Evolutionary conservation across 1,140 invertebrate species (phyloP).

Genomic region (Thrips palmi): DNA sequence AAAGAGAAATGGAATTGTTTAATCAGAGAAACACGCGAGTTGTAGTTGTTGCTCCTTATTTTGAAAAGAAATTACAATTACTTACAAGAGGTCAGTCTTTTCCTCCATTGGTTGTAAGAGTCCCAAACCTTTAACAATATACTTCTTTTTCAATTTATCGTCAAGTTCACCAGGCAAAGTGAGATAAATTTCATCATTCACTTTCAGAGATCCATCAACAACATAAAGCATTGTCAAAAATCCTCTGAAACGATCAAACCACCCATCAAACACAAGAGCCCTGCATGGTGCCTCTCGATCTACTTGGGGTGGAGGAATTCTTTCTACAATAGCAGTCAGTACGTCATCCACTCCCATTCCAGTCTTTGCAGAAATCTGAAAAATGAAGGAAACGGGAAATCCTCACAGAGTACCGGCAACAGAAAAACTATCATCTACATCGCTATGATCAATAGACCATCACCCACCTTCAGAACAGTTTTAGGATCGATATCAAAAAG

Average conservation of each 20-base stretch:
- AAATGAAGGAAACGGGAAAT: constrained; percentile 2
- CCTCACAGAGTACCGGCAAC: too few species aligned
- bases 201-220: constrained; percentile 52
- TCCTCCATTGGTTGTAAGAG: constrained; percentile 63
- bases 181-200: constrained; percentile 43
- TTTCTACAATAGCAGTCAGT: constrained; percentile 54
- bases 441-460: too few species aligned
- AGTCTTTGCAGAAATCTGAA: constrained; percentile 71
- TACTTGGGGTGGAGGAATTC: constrained; percentile 55
- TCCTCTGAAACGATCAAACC: constrained; percentile 53
- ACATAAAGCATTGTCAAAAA: constrained; percentile 13
- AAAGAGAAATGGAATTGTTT: constrained; percentile 19
- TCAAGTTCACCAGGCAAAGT: constrained; percentile 36
- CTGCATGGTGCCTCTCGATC: constrained; percentile 40
- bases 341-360: constrained; percentile 62
- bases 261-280: constrained; percentile 84
- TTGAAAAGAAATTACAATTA: constrained; percentile 3
- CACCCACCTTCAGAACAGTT: constrained; percentile 46
- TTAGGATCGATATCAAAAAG: constrained; percentile 66
- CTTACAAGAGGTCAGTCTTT: constrained; percentile 44
- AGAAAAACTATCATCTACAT: too few species aligned
- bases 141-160: constrained; percentile 33
- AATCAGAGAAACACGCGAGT: constrained; percentile 9
- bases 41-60: not conserved
- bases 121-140: constrained; percentile 63